Conservation (phyloP, 2,888 invertebrate genomes). For the Drosophila setosimentum region DNA sequence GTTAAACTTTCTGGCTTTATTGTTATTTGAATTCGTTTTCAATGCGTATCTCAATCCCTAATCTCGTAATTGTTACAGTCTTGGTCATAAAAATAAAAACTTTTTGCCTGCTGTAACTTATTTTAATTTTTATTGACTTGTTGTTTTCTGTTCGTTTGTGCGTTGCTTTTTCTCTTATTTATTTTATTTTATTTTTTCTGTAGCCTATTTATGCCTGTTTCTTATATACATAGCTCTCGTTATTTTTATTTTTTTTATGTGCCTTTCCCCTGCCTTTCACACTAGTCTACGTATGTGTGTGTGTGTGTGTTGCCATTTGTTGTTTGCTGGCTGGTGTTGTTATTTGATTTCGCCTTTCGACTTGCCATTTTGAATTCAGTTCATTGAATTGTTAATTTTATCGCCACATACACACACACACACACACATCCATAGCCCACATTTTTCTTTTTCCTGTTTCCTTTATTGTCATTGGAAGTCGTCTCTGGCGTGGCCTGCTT, state of each 20-base stretch:
- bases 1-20: conserved; percentile 10
- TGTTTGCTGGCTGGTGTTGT: conserved; percentile 43
- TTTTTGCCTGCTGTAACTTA: conserved; percentile 67
- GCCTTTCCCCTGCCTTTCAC: conserved; percentile 34
- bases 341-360: conserved; percentile 75
- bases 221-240: conserved; percentile 8
- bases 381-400: conserved; percentile 81
- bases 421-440: conserved; percentile 1
- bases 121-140: conserved; percentile 76
- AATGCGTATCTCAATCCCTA: conserved; percentile 17
- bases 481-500: conserved; percentile 36
- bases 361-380: conserved; percentile 79
- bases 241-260: conserved; percentile 43
- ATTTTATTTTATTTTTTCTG: conserved; percentile 4
- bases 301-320: conserved; percentile 21
- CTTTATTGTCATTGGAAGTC: conserved; percentile 72
- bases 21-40: conserved; percentile 28
- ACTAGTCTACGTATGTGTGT: background rate
- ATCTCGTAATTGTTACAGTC: conserved; percentile 61
- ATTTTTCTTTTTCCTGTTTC: conserved; percentile 29
- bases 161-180: conserved; percentile 3
- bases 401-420: conserved; percentile 47
- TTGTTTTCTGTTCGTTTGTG: conserved; percentile 40
- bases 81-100: conserved; percentile 60
- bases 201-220: conserved; percentile 23